Evolutionary conservation across 37 sponge, comb jelly and placozoan species (phyloP).

Genomic region (Lycopodina hypogea): DNA sequence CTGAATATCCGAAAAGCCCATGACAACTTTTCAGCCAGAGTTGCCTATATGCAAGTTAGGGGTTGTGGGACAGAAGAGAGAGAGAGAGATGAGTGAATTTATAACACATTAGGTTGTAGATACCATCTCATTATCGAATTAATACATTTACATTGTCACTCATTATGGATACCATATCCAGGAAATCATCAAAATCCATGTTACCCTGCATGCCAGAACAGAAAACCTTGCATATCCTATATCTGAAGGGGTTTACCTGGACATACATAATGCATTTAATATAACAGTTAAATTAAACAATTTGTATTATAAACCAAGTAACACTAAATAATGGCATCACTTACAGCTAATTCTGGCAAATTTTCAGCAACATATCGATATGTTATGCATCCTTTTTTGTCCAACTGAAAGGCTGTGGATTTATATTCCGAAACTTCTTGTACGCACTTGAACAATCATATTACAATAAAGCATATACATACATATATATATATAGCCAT

Average conservation of each 20-base stretch:
- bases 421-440: conserved; percentile 24
- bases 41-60: conserved; percentile 15
- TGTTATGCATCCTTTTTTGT: conserved; percentile 9
- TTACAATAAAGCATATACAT: not conserved
- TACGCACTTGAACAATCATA: conserved; percentile 9
- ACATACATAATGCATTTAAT: not conserved
- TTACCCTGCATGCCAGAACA: conserved; percentile 13
- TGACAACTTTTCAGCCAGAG: conserved; percentile 1
- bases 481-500: not conserved
- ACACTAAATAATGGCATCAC: not conserved
- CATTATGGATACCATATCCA: conserved; percentile 33
- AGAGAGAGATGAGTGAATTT: not conserved
- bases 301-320: not conserved
- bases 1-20: conserved; percentile 40
- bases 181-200: conserved; percentile 43
- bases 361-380: conserved; percentile 10
- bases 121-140: too few species aligned
- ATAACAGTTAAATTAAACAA: not conserved
- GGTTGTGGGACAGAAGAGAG: too few species aligned
- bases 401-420: conserved; percentile 14
- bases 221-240: conserved; percentile 36
- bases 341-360: conserved; percentile 14
- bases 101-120: not conserved
- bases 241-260: conserved; percentile 28
- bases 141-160: conserved; percentile 15